A percentile compares a stretch with the other conserved stretches of the same genome.
Evolutionary conservation across 37 sponge, comb jelly and placozoan species (phyloP).

Genomic region (Geodia barretti): DNA sequence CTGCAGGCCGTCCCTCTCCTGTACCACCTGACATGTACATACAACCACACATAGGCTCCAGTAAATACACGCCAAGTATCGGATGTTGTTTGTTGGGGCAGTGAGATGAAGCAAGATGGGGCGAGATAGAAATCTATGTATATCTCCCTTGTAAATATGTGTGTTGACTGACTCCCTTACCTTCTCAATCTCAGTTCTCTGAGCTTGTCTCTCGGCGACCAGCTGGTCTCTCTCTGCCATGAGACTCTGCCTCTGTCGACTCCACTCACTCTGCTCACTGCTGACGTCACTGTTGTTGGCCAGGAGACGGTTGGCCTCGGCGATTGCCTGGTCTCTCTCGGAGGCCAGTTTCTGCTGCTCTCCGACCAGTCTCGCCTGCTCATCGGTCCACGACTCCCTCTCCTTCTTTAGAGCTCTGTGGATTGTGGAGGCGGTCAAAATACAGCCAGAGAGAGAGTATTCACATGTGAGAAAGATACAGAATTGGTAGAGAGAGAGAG

Average conservation of each 20-base stretch:
- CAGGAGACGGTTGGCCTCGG: slow-evolving; percentile 45
- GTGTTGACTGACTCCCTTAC: slow-evolving; percentile 14
- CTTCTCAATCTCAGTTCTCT: slow-evolving; percentile 34
- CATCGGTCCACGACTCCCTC: slow-evolving; percentile 26
- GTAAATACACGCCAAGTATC: no score
- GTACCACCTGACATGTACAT: neutral
- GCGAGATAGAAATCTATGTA: neutral
- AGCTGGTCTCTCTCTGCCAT: slow-evolving; percentile 36
- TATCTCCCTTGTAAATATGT: neutral
- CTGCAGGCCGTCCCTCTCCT: slow-evolving; percentile 16
- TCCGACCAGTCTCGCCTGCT: slow-evolving; percentile 12
- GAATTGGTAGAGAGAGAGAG: no score
- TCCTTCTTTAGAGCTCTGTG: slow-evolving; percentile 36
- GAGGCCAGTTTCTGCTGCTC: slow-evolving; percentile 38
- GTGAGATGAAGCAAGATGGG: no score
- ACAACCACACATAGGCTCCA: no score
- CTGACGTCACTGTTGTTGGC: slow-evolving; percentile 10
- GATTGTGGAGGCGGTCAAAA: no score
- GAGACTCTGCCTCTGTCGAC: slow-evolving; percentile 18
- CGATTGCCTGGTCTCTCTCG: slow-evolving; percentile 48
- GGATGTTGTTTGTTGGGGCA: no score
- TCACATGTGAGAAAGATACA: no score
- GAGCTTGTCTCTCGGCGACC: slow-evolving; percentile 17
- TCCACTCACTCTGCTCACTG: slow-evolving; percentile 27
- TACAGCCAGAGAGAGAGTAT: no score